Conservation (phyloP, 64 coral and sea anemone genomes). For the Dendronephthya gigantea region DNA sequence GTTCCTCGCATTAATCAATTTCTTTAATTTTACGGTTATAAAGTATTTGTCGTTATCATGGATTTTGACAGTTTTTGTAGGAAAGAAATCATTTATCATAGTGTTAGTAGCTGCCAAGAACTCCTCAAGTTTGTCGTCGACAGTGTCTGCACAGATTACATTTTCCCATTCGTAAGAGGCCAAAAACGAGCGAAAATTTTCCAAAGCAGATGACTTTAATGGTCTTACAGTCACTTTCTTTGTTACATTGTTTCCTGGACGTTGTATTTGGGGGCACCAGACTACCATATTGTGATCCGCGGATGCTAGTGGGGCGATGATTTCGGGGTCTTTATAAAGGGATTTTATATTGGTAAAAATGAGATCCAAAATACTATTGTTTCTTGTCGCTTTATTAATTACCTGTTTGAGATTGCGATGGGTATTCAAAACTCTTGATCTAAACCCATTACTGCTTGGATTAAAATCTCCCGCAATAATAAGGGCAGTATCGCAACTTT, state of each 20-base stretch:
- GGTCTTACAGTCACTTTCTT: neutral
- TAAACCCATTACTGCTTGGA: neutral
- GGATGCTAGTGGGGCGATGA: neutral
- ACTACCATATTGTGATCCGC: neutral
- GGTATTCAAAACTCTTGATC: neutral
- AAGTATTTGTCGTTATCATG: constrained; percentile 12
- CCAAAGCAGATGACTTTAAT: constrained; percentile 6
- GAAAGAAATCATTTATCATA: neutral
- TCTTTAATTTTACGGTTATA: neutral
- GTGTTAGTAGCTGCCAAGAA: neutral
- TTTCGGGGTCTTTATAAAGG: neutral
- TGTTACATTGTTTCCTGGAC: neutral
- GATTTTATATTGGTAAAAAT: neutral
- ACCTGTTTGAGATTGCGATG: neutral
- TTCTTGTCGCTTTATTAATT: neutral
- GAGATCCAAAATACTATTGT: constrained; percentile 4
- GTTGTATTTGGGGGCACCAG: neutral
- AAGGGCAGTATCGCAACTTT: constrained; percentile 1
- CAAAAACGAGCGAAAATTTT: neutral
- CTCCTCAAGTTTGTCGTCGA: neutral
- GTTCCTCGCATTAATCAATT: no score
- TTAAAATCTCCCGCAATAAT: no score
- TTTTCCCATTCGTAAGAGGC: neutral
- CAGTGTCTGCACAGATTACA: neutral
- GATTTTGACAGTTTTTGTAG: neutral